These are phyloP conservation scores for Peromyscus melanophrys DNA, from an alignment of 2,797 vertebrate species.

Conservation along the genomic window DNA sequence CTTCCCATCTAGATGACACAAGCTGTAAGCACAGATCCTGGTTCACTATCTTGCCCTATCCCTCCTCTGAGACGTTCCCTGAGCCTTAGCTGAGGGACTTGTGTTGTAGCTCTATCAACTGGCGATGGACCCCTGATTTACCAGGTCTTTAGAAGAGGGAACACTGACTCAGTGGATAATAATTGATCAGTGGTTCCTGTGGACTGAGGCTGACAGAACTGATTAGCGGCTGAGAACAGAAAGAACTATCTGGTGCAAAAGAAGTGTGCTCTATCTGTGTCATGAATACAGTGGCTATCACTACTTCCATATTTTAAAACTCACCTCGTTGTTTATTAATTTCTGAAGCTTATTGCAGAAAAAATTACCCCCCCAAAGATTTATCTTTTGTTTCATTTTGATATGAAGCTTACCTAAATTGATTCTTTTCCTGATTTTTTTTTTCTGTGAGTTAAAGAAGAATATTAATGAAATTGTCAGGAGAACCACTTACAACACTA, in stretches of 20 bases:
- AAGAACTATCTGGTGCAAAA: background rate
- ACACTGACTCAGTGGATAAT: background rate
- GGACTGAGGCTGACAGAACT: accelerated
- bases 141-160: background rate
- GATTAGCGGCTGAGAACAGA: background rate
- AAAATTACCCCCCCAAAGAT: background rate
- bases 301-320: background rate
- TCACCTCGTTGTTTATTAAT: background rate
- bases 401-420: background rate
- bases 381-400: background rate
- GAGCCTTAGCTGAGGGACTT: background rate
- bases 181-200: background rate
- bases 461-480: conserved; percentile 8
- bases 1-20: background rate
- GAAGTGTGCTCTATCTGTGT: background rate
- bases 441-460: background rate
- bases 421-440: background rate
- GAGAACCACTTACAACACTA: background rate
- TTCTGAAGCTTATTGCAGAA: background rate
- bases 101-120: background rate
- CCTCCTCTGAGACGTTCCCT: background rate
- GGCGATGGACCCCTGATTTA: background rate
- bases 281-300: background rate
- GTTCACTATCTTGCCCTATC: background rate
- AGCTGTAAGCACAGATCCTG: background rate